Base-by-base conservation (phyloP, 2,113 vertebrate species). In the Heptranchias perlo region DNA sequence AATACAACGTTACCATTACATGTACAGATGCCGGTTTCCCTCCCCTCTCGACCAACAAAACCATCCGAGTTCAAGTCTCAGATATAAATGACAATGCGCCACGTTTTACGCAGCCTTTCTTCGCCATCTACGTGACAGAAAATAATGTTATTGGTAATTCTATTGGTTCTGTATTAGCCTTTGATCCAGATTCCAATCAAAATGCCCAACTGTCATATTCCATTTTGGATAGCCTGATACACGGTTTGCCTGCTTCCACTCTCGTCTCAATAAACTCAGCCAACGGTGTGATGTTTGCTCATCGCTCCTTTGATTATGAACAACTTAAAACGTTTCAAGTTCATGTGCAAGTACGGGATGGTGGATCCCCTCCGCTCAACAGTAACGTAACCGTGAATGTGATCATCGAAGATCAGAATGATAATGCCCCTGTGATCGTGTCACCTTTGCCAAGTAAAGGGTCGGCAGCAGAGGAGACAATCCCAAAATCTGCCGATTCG, bases 1-100 rank as follows among this genome's bases (percentile, higher is more conserved):
- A 98, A 0, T 98, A 98, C 96, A 97, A 98, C 23, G 98, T 98
- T 96, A 98, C 98, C 8, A 97, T 98, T 86, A 98, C 96, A n/a
- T 97, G 97, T 84, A 96, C 93, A 7, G 98, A 98, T 65, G 97
- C 97, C 49, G 98, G 98, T 1, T 97, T 96, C 0, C 97, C 98
- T 0, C 86, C 94, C 11, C 69, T 96, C 3, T 87, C 94, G 5
- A 94, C 47, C 61, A 96, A 84, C 1, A 96, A 96, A 95, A 96
- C 96, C 1, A 7, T 97, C 95, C 86, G 76, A n/a, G 82, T 97
- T 44, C 96, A 96, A 44, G 96, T 97, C 25, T 35, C 97, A 91
- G 97, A 97, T 69, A 96, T 97, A 84, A 97, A 97, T 0, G 97
- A 97, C 96, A 97, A 97, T 35, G 94, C 96, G 0, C 97, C 97